These are phyloP conservation scores for Hephaestus fuliginosus DNA, from an alignment of 2,797 vertebrate species.

Conservation along the genomic window DNA sequence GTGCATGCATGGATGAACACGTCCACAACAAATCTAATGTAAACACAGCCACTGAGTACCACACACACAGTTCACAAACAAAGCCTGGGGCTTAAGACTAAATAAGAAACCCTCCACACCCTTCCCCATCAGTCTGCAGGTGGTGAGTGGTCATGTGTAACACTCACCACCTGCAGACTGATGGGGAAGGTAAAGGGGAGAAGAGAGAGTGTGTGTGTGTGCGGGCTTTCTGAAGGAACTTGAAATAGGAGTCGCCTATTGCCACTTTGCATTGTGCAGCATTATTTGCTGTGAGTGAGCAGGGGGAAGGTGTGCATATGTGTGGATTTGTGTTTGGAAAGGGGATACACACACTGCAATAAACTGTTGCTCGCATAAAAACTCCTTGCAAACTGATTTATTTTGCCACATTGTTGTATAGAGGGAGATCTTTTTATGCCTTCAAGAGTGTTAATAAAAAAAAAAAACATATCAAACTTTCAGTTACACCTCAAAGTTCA, in stretches of 20 bases:
- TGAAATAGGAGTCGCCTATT: slow-evolving; percentile 67
- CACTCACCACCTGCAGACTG: slow-evolving; percentile 72
- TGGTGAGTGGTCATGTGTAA: slow-evolving; percentile 71
- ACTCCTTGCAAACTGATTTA: neutral
- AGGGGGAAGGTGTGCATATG: slow-evolving; percentile 12
- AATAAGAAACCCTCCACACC: slow-evolving; percentile 63
- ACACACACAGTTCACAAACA: slow-evolving; percentile 71
- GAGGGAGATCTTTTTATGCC: neutral
- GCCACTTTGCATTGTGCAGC: slow-evolving; percentile 46
- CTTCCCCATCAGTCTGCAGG: slow-evolving; percentile 65
- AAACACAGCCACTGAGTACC: slow-evolving; percentile 74
- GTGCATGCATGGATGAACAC: slow-evolving; percentile 57
- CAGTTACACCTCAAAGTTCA: slow-evolving; percentile 17
- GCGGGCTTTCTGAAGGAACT: slow-evolving; percentile 26
- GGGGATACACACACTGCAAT: slow-evolving; percentile 19
- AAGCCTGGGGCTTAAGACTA: slow-evolving; percentile 71
- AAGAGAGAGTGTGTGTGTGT: neutral
- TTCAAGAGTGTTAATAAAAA: neutral
- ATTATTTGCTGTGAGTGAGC: slow-evolving; percentile 60
- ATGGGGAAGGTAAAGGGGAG: slow-evolving; percentile 27
- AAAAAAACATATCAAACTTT: neutral
- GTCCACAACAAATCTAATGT: slow-evolving; percentile 67
- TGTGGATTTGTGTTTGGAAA: slow-evolving; percentile 24
- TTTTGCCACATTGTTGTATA: neutral
- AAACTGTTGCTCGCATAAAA: slow-evolving; percentile 1